Base-by-base conservation (phyloP, 1,140 invertebrate species). In the Dufourea novaeangliae region DNA sequence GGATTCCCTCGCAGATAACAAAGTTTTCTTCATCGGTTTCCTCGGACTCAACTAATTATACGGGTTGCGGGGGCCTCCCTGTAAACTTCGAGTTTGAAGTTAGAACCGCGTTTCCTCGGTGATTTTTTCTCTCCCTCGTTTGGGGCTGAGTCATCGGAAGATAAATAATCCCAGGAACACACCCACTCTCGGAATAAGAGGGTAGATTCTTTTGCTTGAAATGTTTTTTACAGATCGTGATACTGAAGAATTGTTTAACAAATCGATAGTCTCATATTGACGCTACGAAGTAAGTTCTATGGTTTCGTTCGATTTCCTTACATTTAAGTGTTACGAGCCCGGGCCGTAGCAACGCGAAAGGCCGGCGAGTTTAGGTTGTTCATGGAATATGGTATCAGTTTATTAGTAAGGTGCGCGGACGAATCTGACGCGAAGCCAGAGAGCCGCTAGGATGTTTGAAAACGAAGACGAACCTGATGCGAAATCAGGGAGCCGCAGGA, bases 11-110 rank as follows among this genome's bases (percentile, higher is more conserved):
- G 22, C 32, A 34, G 64, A 22, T 7, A 37, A 17, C n/a, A 41
- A 56, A 46, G 25, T 68, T 57, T 44, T 22, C 27, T 68, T 59
- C 41, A 41, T 44, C 39, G 52, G 73, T 75, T 75, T 59, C 44
- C 73, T 46, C 39, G 29, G 17, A 50, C 39, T 37, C 52, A 68
- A 68, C 39, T 75, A 75, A 75, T 75, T 75, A 75, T 75, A 75
- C 63, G 52, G 64, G 64, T 37, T 46, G 67, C 44, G 39, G 29
- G 62, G 27, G 34, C 20, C 32, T n/a, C 17, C n/a, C 54, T 46
- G 34, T 37, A 29, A 75, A 69, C 64, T 75, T 68, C 25, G 3
- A 34, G 29, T 57, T 37, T 39, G 14, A 44, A 75, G 69, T 52
- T 54, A 44, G 39, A 46, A 69, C 69, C 69, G 39, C 39, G 46